Percentiles rank a stretch among this genome's conserved stretches.
Evolutionary conservation across 2,113 vertebrate genomes (phyloP).

Genomic region (Scomber colias): DNA sequence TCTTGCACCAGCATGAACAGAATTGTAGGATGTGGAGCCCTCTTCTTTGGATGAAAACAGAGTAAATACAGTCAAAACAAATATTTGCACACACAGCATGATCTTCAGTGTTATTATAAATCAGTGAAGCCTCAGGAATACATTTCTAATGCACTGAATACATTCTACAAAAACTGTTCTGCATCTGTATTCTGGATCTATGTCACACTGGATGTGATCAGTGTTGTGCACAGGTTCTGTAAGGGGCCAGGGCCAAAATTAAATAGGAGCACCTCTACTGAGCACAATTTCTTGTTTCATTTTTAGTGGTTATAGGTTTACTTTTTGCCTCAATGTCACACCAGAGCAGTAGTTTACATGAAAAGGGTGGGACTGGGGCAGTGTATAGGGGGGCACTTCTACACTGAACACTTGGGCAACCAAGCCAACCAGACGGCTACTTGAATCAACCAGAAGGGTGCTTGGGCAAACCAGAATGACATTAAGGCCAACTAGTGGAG

Average conservation of each 20-base stretch:
- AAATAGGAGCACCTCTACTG: not conserved
- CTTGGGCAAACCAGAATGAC: not conserved
- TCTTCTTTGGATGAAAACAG: slow-evolving; percentile 42
- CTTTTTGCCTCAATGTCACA: not conserved
- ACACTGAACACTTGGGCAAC: not conserved
- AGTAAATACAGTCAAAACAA: slow-evolving; percentile 47
- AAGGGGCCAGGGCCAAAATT: not conserved
- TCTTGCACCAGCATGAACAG: slow-evolving; percentile 27
- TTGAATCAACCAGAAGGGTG: not conserved
- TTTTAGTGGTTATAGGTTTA: not conserved
- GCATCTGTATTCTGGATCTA: not conserved
- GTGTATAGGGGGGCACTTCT: not conserved
- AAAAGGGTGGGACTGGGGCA: not conserved
- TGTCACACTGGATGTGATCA: slow-evolving; percentile 4
- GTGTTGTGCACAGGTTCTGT: not conserved
- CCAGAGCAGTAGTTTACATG: not conserved
- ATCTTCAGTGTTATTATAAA: not conserved
- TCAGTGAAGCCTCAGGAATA: not conserved
- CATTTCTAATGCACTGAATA: slow-evolving; percentile 17
- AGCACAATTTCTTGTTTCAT: not conserved
- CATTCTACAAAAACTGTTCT: not conserved
- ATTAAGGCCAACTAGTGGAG: not conserved
- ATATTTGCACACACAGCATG: slow-evolving; percentile 40
- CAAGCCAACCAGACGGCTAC: not conserved
- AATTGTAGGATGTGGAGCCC: slow-evolving; percentile 28